Percentiles rank a stretch among this genome's conserved stretches.
phyloP scores from a whole-genome alignment of 1,140 invertebrate species.

The Drosophila trapezifrons region DNA sequence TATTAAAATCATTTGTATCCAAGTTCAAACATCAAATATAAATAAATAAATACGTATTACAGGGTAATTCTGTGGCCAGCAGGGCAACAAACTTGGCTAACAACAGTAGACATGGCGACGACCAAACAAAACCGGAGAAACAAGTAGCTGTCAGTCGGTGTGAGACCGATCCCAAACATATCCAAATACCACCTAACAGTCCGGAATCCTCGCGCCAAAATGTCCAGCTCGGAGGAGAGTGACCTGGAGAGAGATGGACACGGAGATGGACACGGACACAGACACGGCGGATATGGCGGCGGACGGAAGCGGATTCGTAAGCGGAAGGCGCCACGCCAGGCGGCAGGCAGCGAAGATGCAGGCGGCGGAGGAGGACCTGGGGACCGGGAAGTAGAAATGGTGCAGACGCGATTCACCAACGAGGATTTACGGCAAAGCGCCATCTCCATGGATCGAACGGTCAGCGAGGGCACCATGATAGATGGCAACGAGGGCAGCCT shows the following conservation, averaged over 20 bases:
- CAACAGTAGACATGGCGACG: constrained; percentile 45
- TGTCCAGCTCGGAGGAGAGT: constrained; percentile 17
- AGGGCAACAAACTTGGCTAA: constrained; percentile 7
- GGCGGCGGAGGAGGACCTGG: background rate
- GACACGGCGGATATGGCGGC: background rate
- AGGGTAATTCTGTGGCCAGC: background rate
- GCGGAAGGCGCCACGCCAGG: background rate
- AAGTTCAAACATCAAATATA: background rate
- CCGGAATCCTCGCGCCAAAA: constrained; percentile 10
- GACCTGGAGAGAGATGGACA: constrained; percentile 4
- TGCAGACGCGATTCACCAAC: background rate
- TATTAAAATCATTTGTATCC: no score
- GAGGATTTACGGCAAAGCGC: background rate
- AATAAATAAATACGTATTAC: background rate
- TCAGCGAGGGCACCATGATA: constrained; percentile 6
- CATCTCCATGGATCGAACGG: constrained; percentile 5
- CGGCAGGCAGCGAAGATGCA: background rate
- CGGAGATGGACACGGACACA: background rate
- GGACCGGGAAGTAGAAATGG: background rate
- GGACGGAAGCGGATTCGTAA: background rate
- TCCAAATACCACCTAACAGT: constrained; percentile 2
- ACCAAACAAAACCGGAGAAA: constrained; percentile 38
- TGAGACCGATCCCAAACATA: constrained; percentile 47
- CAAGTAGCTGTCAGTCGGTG: constrained; percentile 52
- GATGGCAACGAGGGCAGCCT: background rate